A percentile compares a stretch with the other conserved stretches of the same genome.
phyloP scores from a whole-genome alignment of 2,888 invertebrate species.

The Aporophyla lueneburgensis region DNA sequence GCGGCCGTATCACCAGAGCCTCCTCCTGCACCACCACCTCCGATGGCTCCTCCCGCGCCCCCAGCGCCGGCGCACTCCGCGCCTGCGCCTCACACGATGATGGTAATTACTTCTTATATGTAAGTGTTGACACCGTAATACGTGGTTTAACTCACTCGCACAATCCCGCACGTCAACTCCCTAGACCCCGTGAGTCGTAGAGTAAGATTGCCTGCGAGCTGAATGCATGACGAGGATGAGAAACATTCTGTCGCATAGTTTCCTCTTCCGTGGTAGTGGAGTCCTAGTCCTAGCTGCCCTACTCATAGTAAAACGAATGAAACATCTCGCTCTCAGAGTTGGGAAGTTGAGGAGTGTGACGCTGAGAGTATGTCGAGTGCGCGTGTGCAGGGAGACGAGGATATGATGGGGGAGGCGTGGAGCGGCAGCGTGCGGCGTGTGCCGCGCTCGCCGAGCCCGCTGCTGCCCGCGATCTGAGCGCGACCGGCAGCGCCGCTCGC shows the following conservation, averaged over 20 bases:
- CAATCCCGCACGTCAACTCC: slow-evolving; percentile 84
- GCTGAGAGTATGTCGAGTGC: slow-evolving; percentile 91
- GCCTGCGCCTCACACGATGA: slow-evolving; percentile 90
- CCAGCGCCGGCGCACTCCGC: slow-evolving; percentile 83
- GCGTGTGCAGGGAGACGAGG: slow-evolving; percentile 92
- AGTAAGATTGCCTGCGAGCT: slow-evolving; percentile 78
- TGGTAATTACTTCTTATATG: slow-evolving; percentile 91
- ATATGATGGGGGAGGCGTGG: slow-evolving; percentile 91
- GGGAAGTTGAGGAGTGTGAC: slow-evolving; percentile 90
- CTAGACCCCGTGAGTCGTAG: slow-evolving; percentile 71
- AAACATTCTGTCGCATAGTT: slow-evolving; percentile 65
- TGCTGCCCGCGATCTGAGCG: slow-evolving; percentile 85
- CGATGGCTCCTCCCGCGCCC: slow-evolving; percentile 81
- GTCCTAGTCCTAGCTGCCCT: slow-evolving; percentile 77
- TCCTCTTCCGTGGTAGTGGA: slow-evolving; percentile 74
- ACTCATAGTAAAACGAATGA: slow-evolving; percentile 85
- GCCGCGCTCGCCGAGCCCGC: slow-evolving; percentile 87
- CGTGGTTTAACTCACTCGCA: slow-evolving; percentile 88
- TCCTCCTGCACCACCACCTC: slow-evolving; percentile 91
- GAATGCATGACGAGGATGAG: slow-evolving; percentile 74
- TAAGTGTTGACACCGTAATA: slow-evolving; percentile 91
- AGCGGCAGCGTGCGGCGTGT: slow-evolving; percentile 85
- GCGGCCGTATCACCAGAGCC: slow-evolving; percentile 91
- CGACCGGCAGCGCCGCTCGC: slow-evolving; percentile 52
- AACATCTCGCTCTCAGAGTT: slow-evolving; percentile 90